Evolutionary conservation across 2,888 invertebrate species (phyloP), one percentile per base, ranked within the genome.

Genomic region (Leptinotarsa juncta): DNA sequence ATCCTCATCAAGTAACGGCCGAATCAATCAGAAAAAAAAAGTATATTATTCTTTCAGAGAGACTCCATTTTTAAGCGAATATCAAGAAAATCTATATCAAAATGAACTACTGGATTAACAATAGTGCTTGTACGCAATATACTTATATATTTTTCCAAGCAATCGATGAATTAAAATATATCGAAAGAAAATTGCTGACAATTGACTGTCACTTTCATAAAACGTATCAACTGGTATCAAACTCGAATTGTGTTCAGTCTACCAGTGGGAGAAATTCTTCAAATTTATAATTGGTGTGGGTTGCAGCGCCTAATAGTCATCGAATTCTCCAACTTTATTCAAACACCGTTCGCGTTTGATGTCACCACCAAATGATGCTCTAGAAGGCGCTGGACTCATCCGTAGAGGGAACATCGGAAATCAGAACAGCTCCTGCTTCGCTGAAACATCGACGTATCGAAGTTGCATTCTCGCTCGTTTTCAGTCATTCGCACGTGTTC

Each of bases 401-500:
- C 23, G n/a, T 53, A 23, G 23, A 66, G 50, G 20, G 42, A 18
- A 10, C 62, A n/a, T 5, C 42, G 42, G n/a, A 15, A 32, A 62
- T 62, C 62, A 62, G 62, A 62, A 71, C 53, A 60, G 68, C 53
- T 66, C 62, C 55, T 70, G 73, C 68, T 42, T 69, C 66, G 48
- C 69, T 16, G 74, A 55, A 74, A 71, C 68, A 68, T 53, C 71
- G 71, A 67, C 71, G 70, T 65, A 26, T 71, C 65, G 68, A 50
- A 55, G 20, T n/a, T 23, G 65, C 23, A 23, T 14, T 57, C 67
- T 18, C 68, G 65, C n/a, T 68, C 32, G 42, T 42, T 42, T 42
- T 74, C 74, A 74, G 71, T 74, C 65, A 20, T 15, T 51, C 57
- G 62, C 68, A 68, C 74, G 74, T 71, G 74, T 65, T 51, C 26